Percentiles rank a stretch among this genome's conserved stretches.
Evolutionary conservation across 2,113 vertebrate species (phyloP).

Genomic region (Chionomys nivalis): DNA sequence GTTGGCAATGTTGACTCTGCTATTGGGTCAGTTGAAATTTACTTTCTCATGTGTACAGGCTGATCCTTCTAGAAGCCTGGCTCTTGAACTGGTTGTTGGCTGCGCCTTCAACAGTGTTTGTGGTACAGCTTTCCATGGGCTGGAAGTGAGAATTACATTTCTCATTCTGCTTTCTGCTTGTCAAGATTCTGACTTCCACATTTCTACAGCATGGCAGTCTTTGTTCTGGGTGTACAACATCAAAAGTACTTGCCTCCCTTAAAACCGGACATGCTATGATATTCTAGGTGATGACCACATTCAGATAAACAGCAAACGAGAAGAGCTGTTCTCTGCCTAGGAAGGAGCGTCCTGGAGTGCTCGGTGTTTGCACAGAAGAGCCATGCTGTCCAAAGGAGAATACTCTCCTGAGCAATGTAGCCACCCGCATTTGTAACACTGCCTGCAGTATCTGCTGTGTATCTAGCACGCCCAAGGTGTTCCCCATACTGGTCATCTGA

Average conservation of each 20-base stretch:
- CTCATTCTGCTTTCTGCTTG: background rate
- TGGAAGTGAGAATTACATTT: conserved; percentile 27
- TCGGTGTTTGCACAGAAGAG: background rate
- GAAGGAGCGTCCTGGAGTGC: background rate
- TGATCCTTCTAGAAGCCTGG: background rate
- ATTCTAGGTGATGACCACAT: background rate
- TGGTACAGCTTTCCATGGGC: background rate
- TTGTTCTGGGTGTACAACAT: background rate
- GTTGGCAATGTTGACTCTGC: background rate
- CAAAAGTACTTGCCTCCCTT: conserved; percentile 3
- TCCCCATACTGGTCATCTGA: background rate
- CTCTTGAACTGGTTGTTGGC: background rate
- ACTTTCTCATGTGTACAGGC: background rate
- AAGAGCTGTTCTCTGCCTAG: background rate
- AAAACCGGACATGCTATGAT: background rate
- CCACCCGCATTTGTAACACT: background rate
- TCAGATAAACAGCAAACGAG: background rate
- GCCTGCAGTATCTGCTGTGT: background rate
- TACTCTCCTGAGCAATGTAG: background rate
- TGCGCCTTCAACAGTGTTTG: background rate
- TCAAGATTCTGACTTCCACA: background rate
- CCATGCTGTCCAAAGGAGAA: background rate
- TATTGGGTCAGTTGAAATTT: background rate
- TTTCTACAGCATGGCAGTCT: background rate
- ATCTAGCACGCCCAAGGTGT: background rate